Base-by-base conservation (phyloP, 2,888 invertebrate genomes). In the Eilema sororculum region DNA sequence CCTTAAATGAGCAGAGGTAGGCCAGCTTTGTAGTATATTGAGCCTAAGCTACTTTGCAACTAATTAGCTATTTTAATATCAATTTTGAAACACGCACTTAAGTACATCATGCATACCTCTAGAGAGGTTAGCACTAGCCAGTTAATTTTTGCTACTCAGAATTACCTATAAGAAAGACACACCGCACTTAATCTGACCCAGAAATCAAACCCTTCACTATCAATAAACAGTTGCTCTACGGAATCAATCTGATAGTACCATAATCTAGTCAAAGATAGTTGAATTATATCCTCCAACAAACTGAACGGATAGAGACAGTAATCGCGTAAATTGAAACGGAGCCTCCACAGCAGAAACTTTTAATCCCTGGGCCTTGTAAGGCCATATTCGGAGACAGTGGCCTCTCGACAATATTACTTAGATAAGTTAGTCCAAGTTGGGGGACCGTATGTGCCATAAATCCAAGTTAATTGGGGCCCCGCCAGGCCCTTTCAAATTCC, bases 401-500 rank as follows among this genome's bases (percentile, higher is more conserved):
- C 62, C 30, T 63, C 60, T 70, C 64, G 46, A 10, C 70, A 68
- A 73, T 76, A 77, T 78, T 74, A 80, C 80, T 72, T 71, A 73
- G 63, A 65, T 68, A 65, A 76, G 63, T 77, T 66, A 69, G 74
- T 76, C 70, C 46, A 69, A 78, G 71, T 77, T 77, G 41, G 65
- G 65, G 52, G 61, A 62, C 33, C 68, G 77, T 73, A 64, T 74
- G 71, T 66, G 78, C 77, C 66, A 84, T 85, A 85, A 85, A 82
- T 83, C 81, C 68, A 66, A 67, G 77, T 83, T 84, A 85, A 85
- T 84, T 81, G 83, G 78, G 64, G 67, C 70, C n/a, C 22, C 67
- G 75, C 72, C 73, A 69, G 73, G 59, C 69, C 67, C 68, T 76
- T 76, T 77, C 76, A 77, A 75, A 74, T 79, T 78, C 75, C 73